A percentile compares a stretch with the other conserved stretches of the same genome.
These are phyloP conservation scores for Bellardia pandia DNA, from an alignment of 2,888 invertebrate genomes.

Conservation along the genomic window DNA sequence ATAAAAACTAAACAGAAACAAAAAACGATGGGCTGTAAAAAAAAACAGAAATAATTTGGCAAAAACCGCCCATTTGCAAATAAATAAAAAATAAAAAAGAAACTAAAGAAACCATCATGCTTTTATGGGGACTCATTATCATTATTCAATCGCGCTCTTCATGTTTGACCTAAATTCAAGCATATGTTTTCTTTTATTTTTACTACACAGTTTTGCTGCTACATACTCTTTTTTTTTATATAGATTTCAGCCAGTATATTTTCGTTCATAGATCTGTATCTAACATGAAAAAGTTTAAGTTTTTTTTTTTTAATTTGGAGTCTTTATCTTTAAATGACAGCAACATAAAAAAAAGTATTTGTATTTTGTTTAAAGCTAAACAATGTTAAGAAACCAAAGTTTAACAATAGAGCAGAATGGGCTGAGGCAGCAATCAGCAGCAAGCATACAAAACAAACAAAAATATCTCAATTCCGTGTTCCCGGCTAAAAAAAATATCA, in stretches of 20 bases:
- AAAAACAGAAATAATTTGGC: slow-evolving; percentile 7
- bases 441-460: slow-evolving; percentile 38
- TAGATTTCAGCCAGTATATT: slow-evolving; percentile 40
- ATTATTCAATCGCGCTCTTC: slow-evolving; percentile 51
- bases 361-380: slow-evolving; percentile 50
- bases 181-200: slow-evolving; percentile 59
- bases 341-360: slow-evolving; percentile 41
- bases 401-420: slow-evolving; percentile 20
- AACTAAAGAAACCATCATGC: slow-evolving; percentile 44
- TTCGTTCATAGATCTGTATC: slow-evolving; percentile 43
- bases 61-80: slow-evolving; percentile 46
- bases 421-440: not conserved
- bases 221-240: not conserved
- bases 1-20: slow-evolving; percentile 13
- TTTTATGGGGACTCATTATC: slow-evolving; percentile 63
- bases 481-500: slow-evolving; percentile 14
- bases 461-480: slow-evolving; percentile 54
- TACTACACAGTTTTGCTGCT: slow-evolving; percentile 5
- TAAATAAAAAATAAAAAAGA: not conserved
- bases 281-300: slow-evolving; percentile 21
- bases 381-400: slow-evolving; percentile 42
- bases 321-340: slow-evolving; percentile 66
- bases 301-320: not conserved
- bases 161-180: slow-evolving; percentile 68
- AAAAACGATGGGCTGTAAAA: not conserved